These are phyloP conservation scores for Betta splendens DNA, from an alignment of 2,797 vertebrate genomes.

Conservation along the genomic window DNA sequence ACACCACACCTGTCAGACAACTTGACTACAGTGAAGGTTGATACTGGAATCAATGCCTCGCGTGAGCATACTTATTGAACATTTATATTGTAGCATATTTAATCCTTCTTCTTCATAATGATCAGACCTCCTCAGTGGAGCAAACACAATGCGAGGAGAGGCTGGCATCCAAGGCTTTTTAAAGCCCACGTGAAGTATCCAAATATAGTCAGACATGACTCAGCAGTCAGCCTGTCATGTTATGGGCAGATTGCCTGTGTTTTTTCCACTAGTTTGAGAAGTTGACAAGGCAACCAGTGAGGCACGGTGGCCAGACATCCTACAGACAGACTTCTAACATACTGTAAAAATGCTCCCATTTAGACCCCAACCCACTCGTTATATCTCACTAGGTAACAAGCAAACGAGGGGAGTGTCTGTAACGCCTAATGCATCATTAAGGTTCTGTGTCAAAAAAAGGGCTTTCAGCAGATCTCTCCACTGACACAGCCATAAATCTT, in stretches of 20 bases:
- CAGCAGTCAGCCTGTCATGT: slow-evolving; percentile 52
- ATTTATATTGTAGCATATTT: too few relatives aligned
- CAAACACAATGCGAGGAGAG: slow-evolving; percentile 29
- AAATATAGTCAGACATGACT: slow-evolving; percentile 81
- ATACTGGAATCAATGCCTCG: too few relatives aligned
- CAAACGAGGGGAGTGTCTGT: not conserved
- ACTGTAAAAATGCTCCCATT: not conserved
- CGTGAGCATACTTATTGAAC: too few relatives aligned
- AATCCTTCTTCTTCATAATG: too few relatives aligned
- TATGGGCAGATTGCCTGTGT: slow-evolving; percentile 34
- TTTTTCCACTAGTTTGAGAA: slow-evolving; percentile 49
- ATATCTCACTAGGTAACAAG: slow-evolving; percentile 3
- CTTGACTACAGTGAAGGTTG: too few relatives aligned
- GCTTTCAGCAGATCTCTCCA: not conserved
- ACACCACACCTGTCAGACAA: too few relatives aligned
- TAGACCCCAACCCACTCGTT: not conserved
- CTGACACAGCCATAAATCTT: slow-evolving; percentile 26
- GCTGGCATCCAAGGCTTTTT: slow-evolving; percentile 58
- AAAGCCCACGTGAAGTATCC: slow-evolving; percentile 63
- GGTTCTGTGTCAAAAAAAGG: not conserved
- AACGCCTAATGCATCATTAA: slow-evolving; percentile 2
- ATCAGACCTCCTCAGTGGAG: slow-evolving; percentile 3
- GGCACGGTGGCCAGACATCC: slow-evolving; percentile 20
- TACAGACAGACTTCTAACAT: too few relatives aligned
- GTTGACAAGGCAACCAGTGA: slow-evolving; percentile 58